phyloP scores from a whole-genome alignment of 1,140 invertebrate genomes.

The Lepidurus packardi region DNA sequence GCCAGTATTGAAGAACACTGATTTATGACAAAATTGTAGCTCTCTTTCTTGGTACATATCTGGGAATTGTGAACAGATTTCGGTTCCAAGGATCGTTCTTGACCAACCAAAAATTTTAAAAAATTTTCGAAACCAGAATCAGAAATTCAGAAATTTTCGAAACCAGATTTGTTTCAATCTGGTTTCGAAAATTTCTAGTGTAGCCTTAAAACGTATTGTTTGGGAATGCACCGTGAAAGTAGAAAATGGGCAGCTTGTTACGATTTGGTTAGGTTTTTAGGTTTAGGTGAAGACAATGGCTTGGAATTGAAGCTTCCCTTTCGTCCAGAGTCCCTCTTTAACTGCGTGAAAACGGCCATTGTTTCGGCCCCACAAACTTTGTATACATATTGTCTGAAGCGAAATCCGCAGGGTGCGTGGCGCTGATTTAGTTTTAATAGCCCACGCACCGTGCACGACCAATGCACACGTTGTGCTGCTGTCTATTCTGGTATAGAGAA shows the following conservation, averaged over 20 bases:
- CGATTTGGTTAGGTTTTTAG: background rate
- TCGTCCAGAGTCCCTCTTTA: background rate
- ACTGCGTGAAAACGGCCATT: constrained; percentile 17
- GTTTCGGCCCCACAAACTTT: constrained; percentile 5
- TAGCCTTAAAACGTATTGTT: background rate
- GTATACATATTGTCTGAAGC: constrained; percentile 1
- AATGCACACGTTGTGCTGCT: background rate
- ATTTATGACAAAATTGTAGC: background rate
- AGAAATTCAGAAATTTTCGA: no score
- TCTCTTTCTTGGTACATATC: background rate
- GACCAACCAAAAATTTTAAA: background rate
- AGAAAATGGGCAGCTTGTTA: constrained; percentile 10
- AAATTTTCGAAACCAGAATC: background rate
- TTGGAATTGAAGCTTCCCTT: background rate
- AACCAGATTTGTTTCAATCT: no score
- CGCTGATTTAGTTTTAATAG: background rate
- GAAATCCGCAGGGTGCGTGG: constrained; percentile 8
- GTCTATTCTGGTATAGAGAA: background rate
- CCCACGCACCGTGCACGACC: background rate
- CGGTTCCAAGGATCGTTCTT: background rate
- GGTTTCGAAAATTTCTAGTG: no score
- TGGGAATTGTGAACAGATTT: background rate
- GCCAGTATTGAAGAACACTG: background rate
- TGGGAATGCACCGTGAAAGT: background rate
- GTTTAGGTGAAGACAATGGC: background rate